Conservation (phyloP, 2,888 invertebrate species). For the Lobophora halterata region DNA sequence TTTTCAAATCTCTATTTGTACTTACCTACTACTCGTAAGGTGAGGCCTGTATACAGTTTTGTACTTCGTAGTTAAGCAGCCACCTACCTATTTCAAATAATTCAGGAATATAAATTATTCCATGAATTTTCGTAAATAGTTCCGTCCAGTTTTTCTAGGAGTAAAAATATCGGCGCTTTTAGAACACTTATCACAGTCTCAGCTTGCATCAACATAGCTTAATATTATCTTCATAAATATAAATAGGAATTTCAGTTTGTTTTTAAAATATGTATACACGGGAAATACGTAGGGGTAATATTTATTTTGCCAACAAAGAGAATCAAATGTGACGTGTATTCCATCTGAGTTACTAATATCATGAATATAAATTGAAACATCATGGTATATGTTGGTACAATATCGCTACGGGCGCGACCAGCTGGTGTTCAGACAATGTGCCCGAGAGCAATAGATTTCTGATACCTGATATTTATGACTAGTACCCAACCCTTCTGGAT, state of each 20-base stretch:
- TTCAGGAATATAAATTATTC: too few species aligned
- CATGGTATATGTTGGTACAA: slow-evolving; percentile 68
- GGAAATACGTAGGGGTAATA: slow-evolving; percentile 27
- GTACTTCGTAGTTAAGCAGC: too few species aligned
- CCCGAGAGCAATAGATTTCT: slow-evolving; percentile 69
- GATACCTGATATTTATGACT: slow-evolving; percentile 74
- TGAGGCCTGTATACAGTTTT: too few species aligned
- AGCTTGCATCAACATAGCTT: slow-evolving; percentile 22
- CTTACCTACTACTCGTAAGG: too few species aligned
- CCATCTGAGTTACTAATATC: slow-evolving; percentile 76
- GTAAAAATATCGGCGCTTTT: slow-evolving; percentile 19
- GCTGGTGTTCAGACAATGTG: slow-evolving; percentile 77
- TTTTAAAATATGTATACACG: slow-evolving; percentile 15
- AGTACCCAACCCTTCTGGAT: slow-evolving; percentile 62
- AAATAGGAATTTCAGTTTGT: slow-evolving; percentile 20
- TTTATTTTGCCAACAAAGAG: slow-evolving; percentile 71
- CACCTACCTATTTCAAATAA: too few species aligned
- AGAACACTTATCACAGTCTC: slow-evolving; percentile 21
- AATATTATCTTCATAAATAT: slow-evolving; percentile 33
- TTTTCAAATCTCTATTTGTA: too few species aligned
- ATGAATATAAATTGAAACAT: slow-evolving; percentile 80
- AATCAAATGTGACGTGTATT: slow-evolving; percentile 76
- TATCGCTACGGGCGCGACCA: slow-evolving; percentile 68
- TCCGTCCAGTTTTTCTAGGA: slow-evolving; percentile 6
- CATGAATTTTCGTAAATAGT: too few species aligned